Conservation (phyloP, 2,888 invertebrate genomes). For the Xylophagus ater region DNA sequence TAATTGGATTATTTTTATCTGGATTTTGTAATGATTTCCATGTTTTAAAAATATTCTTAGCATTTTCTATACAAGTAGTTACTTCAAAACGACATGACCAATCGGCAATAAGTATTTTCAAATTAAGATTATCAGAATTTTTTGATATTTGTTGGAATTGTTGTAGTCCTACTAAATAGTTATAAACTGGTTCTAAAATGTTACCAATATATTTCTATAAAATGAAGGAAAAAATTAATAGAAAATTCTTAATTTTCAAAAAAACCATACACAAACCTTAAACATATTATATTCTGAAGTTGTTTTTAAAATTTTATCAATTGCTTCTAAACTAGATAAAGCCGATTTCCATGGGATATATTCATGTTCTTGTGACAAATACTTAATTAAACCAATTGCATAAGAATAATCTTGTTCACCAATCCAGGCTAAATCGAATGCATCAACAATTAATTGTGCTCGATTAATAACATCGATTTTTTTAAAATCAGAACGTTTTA, state of each 20-base stretch:
- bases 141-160: conserved; percentile 40
- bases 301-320: conserved; percentile 46
- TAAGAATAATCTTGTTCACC: conserved; percentile 47
- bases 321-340: conserved; percentile 42
- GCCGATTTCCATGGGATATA: conserved; percentile 37
- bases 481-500: conserved; percentile 40
- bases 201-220: conserved; percentile 46
- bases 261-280: conserved; percentile 31
- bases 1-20: conserved; percentile 46
- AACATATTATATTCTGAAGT: conserved; percentile 46
- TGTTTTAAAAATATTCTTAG: conserved; percentile 43
- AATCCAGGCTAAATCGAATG: conserved; percentile 51
- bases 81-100: conserved; percentile 49
- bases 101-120: conserved; percentile 37
- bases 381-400: conserved; percentile 40
- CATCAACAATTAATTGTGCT: conserved; percentile 66
- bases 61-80: conserved; percentile 45
- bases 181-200: conserved; percentile 48
- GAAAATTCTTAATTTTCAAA: background rate
- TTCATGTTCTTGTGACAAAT: conserved; percentile 29
- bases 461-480: conserved; percentile 53
- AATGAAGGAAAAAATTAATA: conserved; percentile 1
- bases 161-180: conserved; percentile 42
- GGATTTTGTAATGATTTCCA: conserved; percentile 46
- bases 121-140: conserved; percentile 45